Evolutionary conservation across 1,140 invertebrate genomes (phyloP), one percentile per base, ranked within the genome.

Genomic region (Thaumetopoea pityocampa): DNA sequence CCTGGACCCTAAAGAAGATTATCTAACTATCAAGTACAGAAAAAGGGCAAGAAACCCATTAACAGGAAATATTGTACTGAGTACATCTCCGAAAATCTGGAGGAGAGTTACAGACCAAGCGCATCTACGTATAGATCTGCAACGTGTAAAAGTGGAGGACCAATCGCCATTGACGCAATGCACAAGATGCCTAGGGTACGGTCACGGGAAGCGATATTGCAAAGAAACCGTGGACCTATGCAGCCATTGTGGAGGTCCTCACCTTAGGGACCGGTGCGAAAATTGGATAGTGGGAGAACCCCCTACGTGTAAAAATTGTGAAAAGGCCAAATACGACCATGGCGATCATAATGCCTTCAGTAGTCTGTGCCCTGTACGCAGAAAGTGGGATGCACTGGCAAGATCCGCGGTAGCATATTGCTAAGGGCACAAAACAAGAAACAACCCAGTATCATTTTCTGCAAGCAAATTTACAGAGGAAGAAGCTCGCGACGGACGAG

Each of bases 401-500:
- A 23, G 26, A 11, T 5, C 22, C 1, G 14, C 10, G 0, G 11
- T 38, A 19, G 36, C 36, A 7, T 38, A 38, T 28, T 28, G 24
- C 17, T 38, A 38, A 38, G 29, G 29, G 29, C 29, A 18, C n/a
- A n/a, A n/a, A n/a, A n/a, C n/a, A n/a, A n/a, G n/a, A n/a, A 5
- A 5, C 3, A 5, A 11, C 2, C 3, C 36, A 5, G 5, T 41
- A 24, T 23, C 1, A 3, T 0, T 12, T 46, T 3, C 5, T 9
- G 5, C 54, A 52, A 11, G 19, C 49, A 2, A 52, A 57, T 9
- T 23, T 57, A 1, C 44, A 49, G 5, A 17, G 49, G 5, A 52
- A 14, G 3, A 3, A 32, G 8, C 12, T 52, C 2, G 49, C 54
- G 1, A 57, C 49, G 0, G 2, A 49, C 1, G 49, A 52, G n/a